Base-by-base conservation (phyloP, 1,140 invertebrate species). In the Bombus polaris region DNA sequence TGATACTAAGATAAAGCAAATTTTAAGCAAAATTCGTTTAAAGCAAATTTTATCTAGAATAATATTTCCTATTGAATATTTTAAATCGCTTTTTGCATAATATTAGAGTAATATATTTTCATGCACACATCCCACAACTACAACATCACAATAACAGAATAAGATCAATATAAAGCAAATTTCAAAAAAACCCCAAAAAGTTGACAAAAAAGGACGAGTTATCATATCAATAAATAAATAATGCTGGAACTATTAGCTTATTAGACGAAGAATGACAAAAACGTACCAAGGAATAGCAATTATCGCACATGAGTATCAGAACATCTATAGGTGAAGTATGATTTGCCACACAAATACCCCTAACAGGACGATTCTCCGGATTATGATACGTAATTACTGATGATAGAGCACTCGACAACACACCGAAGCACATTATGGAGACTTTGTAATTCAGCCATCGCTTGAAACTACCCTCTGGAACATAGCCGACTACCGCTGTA, bases 261-360 rank as follows among this genome's bases (percentile, higher is more conserved):
- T 62, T 70, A 73, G 28, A 47, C 9, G 59, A 57, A 65, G 32
- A 57, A 77, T 1, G 6, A 42, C 39, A n/a, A 75, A 25, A 74
- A 96, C 97, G 95, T 97, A 99, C 99, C 98, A 99, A 96, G 66
- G 99, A 99, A 96, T 99, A 99, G 92, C 98, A 98, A 94, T 99
- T 99, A 96, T 99, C 99, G 96, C 98, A 98, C 96, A 99, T 99
- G 70, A 99, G 96, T 87, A 99, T 97, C 82, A 99, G 96, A 68
- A 99, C 99, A 95, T 99, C 99, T 88, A 99, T 99, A 3, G 99
- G 99, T 83, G 99, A 99, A 1, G 99, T 99, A 95, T 99, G 99
- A 96, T 99, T 99, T 74, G 99, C 99, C 35, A 99, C 99, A 96
- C 99, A 99, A 92, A 99, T 99, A 57, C 99, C 98, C 81, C 95